These are phyloP conservation scores for Phlogophora meticulosa DNA, from an alignment of 2,888 invertebrate species.

Conservation along the genomic window DNA sequence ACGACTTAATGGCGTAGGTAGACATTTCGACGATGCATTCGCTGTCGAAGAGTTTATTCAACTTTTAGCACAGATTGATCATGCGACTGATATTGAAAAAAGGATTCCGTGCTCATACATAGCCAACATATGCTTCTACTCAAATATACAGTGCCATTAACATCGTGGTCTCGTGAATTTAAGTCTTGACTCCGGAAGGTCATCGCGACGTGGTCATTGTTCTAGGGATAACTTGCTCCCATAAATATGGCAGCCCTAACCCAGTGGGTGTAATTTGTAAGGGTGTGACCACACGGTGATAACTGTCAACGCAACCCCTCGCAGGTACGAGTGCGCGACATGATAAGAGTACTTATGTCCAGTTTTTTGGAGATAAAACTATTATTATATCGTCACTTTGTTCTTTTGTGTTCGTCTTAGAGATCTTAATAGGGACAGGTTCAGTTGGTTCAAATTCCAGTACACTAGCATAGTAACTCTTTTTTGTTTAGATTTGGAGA, in stretches of 20 bases:
- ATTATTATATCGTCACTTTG: slow-evolving; percentile 8
- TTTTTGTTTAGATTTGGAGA: no score
- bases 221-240: slow-evolving; percentile 34
- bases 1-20: slow-evolving; percentile 21
- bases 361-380: slow-evolving; percentile 42
- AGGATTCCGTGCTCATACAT: not conserved
- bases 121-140: not conserved
- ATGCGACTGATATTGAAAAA: slow-evolving; percentile 10
- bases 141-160: not conserved
- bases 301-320: slow-evolving; percentile 45
- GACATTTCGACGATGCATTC: slow-evolving; percentile 18
- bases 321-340: slow-evolving; percentile 52
- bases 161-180: slow-evolving; percentile 13
- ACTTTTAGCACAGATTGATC: slow-evolving; percentile 49
- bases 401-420: not conserved
- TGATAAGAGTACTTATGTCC: slow-evolving; percentile 52
- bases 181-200: slow-evolving; percentile 35
- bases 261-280: slow-evolving; percentile 60
- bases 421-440: not conserved
- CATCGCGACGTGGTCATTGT: slow-evolving; percentile 42
- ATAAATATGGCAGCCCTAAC: slow-evolving; percentile 52
- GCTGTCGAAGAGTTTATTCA: slow-evolving; percentile 44
- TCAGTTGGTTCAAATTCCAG: not conserved
- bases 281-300: slow-evolving; percentile 57
- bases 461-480: no score